Conservation (phyloP, 2,113 vertebrate genomes). For the Ophthalmolycus amberensis region DNA sequence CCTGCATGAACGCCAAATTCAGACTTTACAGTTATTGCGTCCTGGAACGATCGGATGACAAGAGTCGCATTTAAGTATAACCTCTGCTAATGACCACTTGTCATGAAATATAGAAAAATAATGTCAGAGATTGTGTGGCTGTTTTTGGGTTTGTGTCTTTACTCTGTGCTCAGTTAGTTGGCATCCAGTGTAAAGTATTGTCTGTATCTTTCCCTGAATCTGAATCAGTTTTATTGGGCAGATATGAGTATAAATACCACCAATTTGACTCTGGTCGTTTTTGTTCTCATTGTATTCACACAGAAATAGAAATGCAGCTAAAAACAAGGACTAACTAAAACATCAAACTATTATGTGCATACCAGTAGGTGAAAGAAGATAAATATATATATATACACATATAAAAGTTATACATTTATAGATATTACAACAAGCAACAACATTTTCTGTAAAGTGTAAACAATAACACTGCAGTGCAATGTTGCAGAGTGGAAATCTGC, state of each 20-base stretch:
- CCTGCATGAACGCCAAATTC: neutral
- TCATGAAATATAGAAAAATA: neutral
- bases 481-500: neutral
- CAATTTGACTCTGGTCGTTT: neutral
- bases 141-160: neutral
- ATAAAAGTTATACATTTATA: too few relatives aligned
- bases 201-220: constrained; percentile 11
- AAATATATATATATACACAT: too few relatives aligned
- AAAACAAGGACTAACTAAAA: neutral
- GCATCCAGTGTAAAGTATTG: constrained; percentile 12
- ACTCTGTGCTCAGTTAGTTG: constrained; percentile 3
- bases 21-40: neutral
- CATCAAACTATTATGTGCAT: neutral
- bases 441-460: too few relatives aligned
- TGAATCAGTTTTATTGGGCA: neutral
- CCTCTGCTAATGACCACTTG: neutral
- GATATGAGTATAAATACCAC: neutral
- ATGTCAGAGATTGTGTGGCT: neutral
- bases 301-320: neutral
- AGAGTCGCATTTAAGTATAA: too few relatives aligned
- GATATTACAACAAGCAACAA: too few relatives aligned
- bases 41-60: too few relatives aligned
- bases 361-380: too few relatives aligned
- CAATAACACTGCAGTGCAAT: too few relatives aligned
- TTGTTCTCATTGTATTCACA: neutral